phyloP scores from a whole-genome alignment of 2,113 vertebrate genomes.

The Falcunculus frontatus region DNA sequence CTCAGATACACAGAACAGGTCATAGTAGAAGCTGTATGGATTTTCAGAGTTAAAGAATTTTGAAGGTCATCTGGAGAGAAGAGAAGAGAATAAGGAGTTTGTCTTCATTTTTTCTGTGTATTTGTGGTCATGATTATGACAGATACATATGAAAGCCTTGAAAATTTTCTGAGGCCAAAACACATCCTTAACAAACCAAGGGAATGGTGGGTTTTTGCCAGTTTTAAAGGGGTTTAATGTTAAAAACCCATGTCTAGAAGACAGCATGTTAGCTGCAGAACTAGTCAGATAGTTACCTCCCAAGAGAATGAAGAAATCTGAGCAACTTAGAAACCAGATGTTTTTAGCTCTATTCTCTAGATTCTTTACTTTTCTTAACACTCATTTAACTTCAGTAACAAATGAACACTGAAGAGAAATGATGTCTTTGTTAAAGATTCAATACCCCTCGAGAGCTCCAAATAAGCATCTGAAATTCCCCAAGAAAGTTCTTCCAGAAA shows the following conservation, averaged over 20 bases:
- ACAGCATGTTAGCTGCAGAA: neutral
- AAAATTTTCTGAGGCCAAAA: neutral
- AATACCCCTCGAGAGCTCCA: slow-evolving; percentile 25
- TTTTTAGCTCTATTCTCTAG: slow-evolving; percentile 19
- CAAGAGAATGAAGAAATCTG: slow-evolving; percentile 23
- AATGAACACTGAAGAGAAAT: slow-evolving; percentile 45
- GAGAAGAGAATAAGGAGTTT: neutral
- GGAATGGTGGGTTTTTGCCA: neutral
- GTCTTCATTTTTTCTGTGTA: neutral
- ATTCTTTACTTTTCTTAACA: slow-evolving; percentile 42
- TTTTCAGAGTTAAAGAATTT: neutral
- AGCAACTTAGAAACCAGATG: slow-evolving; percentile 33
- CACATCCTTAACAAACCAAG: neutral
- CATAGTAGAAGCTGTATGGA: neutral
- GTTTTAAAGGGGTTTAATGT: neutral
- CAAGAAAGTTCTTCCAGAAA: slow-evolving; percentile 48
- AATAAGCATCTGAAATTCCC: slow-evolving; percentile 55
- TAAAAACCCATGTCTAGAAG: neutral
- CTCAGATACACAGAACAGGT: neutral
- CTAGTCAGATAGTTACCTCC: neutral
- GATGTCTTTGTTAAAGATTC: slow-evolving; percentile 53
- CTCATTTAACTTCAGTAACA: slow-evolving; percentile 36
- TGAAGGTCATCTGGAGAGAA: neutral
- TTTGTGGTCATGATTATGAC: neutral
- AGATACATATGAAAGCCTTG: neutral